These are phyloP conservation scores for Sesamia nonagrioides DNA, from an alignment of 1,140 invertebrate genomes.

Conservation along the genomic window DNA sequence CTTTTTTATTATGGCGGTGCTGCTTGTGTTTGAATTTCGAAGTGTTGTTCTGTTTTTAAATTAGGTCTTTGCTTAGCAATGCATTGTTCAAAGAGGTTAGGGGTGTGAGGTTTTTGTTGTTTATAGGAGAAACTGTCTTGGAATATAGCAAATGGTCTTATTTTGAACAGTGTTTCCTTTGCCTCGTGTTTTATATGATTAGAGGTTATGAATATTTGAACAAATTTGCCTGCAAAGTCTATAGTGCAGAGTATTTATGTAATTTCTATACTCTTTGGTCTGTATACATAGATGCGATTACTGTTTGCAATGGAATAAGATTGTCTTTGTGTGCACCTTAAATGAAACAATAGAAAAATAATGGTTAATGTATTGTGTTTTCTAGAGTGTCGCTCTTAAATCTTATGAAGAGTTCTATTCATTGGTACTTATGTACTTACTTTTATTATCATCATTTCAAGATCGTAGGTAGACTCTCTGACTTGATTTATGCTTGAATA, in stretches of 20 bases:
- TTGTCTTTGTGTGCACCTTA: too few species aligned
- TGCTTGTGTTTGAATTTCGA: background rate
- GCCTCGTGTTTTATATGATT: background rate
- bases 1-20: background rate
- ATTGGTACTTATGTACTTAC: too few species aligned
- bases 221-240: background rate
- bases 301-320: background rate
- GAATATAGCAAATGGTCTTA: background rate
- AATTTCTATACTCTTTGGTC: too few species aligned
- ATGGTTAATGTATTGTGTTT: too few species aligned
- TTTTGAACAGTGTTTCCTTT: background rate
- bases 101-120: slow-evolving; percentile 21
- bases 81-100: slow-evolving; percentile 30
- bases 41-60: slow-evolving; percentile 14
- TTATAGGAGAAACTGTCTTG: background rate
- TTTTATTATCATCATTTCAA: too few species aligned
- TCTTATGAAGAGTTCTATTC: too few species aligned
- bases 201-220: background rate
- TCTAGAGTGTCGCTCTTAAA: too few species aligned
- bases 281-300: background rate
- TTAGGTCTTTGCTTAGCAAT: slow-evolving; percentile 6
- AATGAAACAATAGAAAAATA: too few species aligned
- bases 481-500: too few species aligned
- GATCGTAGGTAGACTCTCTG: too few species aligned
- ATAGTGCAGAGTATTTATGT: too few species aligned